Base-by-base conservation (phyloP, 92 coral and sea anemone species). In the Montipora capitata region DNA sequence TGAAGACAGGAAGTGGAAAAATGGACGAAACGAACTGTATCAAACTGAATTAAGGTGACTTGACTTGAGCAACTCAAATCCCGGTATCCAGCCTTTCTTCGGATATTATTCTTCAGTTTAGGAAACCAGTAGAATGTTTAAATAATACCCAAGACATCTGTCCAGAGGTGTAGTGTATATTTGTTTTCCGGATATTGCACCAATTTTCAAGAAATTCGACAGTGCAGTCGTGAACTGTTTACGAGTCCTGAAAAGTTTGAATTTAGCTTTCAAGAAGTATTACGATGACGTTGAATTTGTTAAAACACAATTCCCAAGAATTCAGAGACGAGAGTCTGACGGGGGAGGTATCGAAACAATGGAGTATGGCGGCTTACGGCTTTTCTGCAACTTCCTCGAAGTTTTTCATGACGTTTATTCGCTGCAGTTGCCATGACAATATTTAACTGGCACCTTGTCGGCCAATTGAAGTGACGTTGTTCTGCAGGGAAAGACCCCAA, bases 401-500 rank as follows among this genome's bases (percentile, higher is more conserved):
- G 41, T 68, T 27, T 27, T 27, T 41, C 63, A 57, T 83, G 87
- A 82, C 87, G 87, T 57, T 62, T 59, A 7, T 58, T 79, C 72
- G 79, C 11, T 0, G 3, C 20, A 72, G 79, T 72, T 83, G 13
- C 79, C 57, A 65, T 73, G 73, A 35, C 68, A 15, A 86, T 61
- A 20, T 18, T 43, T 76, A 86, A 90, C 66, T 90, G 93, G 80
- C 87, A 79, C 39, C 81, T 14, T 10, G 16, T 90, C 27, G 13
- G 54, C 93, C 93, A 90, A 90, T 90, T 44, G 85, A 52, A 72
- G 12, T 58, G 12, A 56, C 70, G 44, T 17, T 17, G 2, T 12
- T 15, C 14, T 45, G 10, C 80, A 41, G 87, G 87, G 87, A 83
- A 83, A 83, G 87, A 83, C 87, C 87, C 87, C 18, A 17, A 54